Evolutionary conservation across 2,113 vertebrate species (phyloP), one percentile per base, ranked within the genome.

Genomic region (Arothron firmamentum): DNA sequence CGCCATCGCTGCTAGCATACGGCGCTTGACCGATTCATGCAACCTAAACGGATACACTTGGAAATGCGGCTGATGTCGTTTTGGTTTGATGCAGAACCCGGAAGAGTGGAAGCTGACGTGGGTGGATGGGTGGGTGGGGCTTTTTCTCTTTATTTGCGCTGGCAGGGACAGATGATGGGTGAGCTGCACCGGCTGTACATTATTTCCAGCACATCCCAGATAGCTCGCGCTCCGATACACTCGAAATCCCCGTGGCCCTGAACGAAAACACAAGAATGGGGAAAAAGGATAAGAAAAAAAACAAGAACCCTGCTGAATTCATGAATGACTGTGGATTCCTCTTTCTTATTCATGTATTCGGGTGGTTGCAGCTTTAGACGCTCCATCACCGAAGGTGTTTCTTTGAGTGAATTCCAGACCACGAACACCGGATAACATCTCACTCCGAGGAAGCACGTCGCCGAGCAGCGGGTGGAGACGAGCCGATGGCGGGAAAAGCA

Each of bases 391-490:
- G 5, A 21, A 51, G 43, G 8, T 46, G 12, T 68, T 49, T 38
- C 20, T 60, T 20, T 14, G 11, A 42, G 2, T n/a, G 11, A 38
- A 38, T 38, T 38, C 34, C 46, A 41, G n/a, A 66, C 25, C 25
- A 38, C 18, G 28, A 34, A 61, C 34, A 19, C 5, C 4, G 12
- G 5, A 9, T 15, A 7, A 34, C 13, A 45, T 62, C 59, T 56
- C 45, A 58, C 42, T 72, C 41, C 31, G 34, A 38, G 34, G 11
- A 38, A 28, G 25, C 2, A 38, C 34, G 34, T 10, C 34, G 12
- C 20, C 59, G 70, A 14, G 67, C 43, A 47, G 8, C 45, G 23
- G 49, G 62, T 55, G 64, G 56, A 64, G 41, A 73, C 28, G 31
- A 53, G 34, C 34, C 34, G 3, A 38, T 28, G 25, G 34, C 60